phyloP scores from a whole-genome alignment of 2,888 invertebrate genomes.

The Tetragonisca angustula region DNA sequence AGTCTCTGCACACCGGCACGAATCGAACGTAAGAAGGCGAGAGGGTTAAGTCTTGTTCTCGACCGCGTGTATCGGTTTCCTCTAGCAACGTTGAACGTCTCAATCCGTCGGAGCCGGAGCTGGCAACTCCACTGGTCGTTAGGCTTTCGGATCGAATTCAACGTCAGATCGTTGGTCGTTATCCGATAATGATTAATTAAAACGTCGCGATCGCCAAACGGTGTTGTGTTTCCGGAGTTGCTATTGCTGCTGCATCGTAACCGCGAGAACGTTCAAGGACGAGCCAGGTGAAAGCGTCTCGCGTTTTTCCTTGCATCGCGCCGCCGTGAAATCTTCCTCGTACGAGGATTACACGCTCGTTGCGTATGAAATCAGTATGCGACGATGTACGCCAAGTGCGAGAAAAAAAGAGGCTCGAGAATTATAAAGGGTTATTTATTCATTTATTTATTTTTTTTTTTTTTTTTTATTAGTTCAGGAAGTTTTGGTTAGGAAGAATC shows the following conservation, averaged over 20 bases:
- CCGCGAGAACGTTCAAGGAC: conserved; percentile 29
- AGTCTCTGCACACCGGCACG: neutral
- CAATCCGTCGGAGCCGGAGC: conserved; percentile 26
- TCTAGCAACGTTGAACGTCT: conserved; percentile 29
- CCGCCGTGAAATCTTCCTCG: conserved; percentile 2
- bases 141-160: conserved; percentile 55
- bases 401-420: neutral
- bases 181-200: conserved; percentile 58
- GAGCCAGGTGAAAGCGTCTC: conserved; percentile 31
- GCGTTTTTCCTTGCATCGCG: conserved; percentile 14
- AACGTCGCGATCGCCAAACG: conserved; percentile 35
- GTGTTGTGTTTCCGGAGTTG: conserved; percentile 47
- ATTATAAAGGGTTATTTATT: too few relatives aligned
- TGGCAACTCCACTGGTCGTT: conserved; percentile 15
- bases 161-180: conserved; percentile 39
- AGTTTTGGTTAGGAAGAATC: too few relatives aligned
- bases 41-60: neutral
- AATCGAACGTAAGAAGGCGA: neutral
- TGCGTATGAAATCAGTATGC: conserved; percentile 8
- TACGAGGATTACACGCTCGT: conserved; percentile 11
- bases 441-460: too few relatives aligned
- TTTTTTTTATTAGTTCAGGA: too few relatives aligned
- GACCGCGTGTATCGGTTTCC: conserved; percentile 30
- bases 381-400: neutral
- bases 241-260: neutral